These are phyloP conservation scores for Scleropages formosus DNA, from an alignment of 2,797 vertebrate species.

Conservation along the genomic window DNA sequence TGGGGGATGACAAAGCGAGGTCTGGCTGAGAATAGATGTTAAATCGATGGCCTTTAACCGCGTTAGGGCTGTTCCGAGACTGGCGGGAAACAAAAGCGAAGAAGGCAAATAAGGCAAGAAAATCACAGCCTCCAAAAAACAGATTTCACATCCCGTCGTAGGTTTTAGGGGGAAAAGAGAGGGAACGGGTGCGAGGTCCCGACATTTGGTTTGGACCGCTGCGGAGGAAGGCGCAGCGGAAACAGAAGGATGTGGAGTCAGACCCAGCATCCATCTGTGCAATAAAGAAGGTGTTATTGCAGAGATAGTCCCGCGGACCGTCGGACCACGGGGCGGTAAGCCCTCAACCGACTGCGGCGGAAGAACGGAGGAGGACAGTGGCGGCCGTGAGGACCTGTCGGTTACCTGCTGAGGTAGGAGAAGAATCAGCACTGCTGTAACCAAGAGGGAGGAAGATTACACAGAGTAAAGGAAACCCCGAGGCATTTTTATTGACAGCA, in stretches of 20 bases:
- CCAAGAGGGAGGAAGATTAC: conserved; percentile 47
- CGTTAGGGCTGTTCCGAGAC: conserved; percentile 26
- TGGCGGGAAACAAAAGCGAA: not conserved
- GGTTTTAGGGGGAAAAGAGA: conserved; percentile 34
- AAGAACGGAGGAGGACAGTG: not conserved
- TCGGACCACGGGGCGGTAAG: not conserved
- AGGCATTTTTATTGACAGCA: conserved; percentile 3
- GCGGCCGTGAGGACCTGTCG: conserved; percentile 43
- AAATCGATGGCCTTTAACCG: not conserved
- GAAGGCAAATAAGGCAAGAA: conserved; percentile 15
- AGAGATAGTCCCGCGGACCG: not conserved
- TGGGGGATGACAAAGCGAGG: conserved; percentile 37
- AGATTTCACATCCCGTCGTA: conserved; percentile 25
- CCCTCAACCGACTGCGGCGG: not conserved
- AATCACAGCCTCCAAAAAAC: not conserved
- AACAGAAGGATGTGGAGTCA: not conserved
- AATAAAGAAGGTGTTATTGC: conserved; percentile 11
- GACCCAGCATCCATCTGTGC: not conserved
- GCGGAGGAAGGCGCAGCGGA: not conserved
- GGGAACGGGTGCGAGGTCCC: conserved; percentile 40
- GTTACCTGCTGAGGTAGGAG: conserved; percentile 40
- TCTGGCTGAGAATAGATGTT: conserved; percentile 20
- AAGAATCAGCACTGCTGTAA: conserved; percentile 58
- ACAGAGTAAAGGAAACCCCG: conserved; percentile 17
- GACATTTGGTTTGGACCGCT: conserved; percentile 41